These are phyloP conservation scores for Delphinapterus leucas DNA, from an alignment of 2,113 vertebrate species.

Conservation along the genomic window DNA sequence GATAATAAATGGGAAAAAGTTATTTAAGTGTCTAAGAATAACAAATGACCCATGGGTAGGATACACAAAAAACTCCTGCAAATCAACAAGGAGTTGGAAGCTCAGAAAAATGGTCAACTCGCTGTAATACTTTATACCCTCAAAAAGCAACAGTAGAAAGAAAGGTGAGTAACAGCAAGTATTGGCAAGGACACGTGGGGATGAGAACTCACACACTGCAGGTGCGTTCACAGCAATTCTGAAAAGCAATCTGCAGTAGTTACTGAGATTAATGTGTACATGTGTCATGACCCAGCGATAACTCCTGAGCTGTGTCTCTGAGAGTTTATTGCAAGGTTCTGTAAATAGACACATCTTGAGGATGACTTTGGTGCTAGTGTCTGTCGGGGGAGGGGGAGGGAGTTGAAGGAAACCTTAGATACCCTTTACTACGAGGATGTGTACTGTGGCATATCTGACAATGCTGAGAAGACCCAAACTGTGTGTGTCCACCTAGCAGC, in stretches of 20 bases:
- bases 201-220: fast-evolving
- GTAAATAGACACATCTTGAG: neutral
- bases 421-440: neutral
- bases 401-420: neutral
- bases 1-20: neutral
- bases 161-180: neutral
- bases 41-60: neutral
- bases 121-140: neutral
- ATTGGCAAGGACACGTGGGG: neutral
- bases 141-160: neutral
- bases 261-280: neutral
- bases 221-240: neutral
- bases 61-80: neutral
- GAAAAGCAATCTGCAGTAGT: neutral
- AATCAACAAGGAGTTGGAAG: neutral
- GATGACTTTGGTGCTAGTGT: neutral
- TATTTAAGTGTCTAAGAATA: neutral
- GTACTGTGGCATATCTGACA: fast-evolving
- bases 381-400: too few relatives aligned
- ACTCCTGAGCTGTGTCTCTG: neutral
- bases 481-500: neutral
- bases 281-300: neutral
- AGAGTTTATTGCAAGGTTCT: neutral
- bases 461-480: neutral
- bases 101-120: neutral